These are phyloP conservation scores for Phytoseiulus persimilis DNA, from an alignment of 2,888 invertebrate genomes.

Conservation along the genomic window DNA sequence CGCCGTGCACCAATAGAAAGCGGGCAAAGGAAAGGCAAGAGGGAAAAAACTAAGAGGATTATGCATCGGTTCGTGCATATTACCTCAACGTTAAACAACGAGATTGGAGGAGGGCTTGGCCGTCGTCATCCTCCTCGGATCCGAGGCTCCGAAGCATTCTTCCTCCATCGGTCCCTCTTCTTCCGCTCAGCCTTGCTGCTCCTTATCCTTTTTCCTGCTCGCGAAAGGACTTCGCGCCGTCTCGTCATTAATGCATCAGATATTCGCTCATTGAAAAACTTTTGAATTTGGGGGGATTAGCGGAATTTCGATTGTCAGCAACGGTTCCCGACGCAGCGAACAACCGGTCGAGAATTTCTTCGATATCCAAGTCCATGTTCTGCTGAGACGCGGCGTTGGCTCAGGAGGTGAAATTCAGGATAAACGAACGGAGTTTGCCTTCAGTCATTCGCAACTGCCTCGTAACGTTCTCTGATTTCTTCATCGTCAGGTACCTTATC, in stretches of 20 bases:
- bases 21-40: neutral
- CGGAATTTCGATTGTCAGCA: neutral
- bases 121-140: neutral
- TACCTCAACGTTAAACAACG: neutral
- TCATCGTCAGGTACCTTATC: slow-evolving; percentile 70
- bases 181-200: neutral
- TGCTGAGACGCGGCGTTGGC: too few relatives aligned
- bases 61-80: neutral
- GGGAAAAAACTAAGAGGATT: neutral
- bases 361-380: neutral
- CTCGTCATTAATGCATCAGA: neutral
- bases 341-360: neutral
- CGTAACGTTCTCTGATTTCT: neutral
- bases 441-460: too few relatives aligned
- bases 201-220: neutral
- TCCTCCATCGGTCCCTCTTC: neutral
- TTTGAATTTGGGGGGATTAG: neutral
- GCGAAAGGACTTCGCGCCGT: neutral
- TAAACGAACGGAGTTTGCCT: too few relatives aligned
- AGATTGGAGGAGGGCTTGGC: neutral
- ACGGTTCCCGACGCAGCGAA: neutral
- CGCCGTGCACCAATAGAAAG: neutral
- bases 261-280: neutral
- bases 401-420: too few relatives aligned
- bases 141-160: neutral